Evolutionary conservation across 2,113 vertebrate genomes (phyloP), one percentile per base, ranked within the genome.

Genomic region (Phocoena sinus): DNA sequence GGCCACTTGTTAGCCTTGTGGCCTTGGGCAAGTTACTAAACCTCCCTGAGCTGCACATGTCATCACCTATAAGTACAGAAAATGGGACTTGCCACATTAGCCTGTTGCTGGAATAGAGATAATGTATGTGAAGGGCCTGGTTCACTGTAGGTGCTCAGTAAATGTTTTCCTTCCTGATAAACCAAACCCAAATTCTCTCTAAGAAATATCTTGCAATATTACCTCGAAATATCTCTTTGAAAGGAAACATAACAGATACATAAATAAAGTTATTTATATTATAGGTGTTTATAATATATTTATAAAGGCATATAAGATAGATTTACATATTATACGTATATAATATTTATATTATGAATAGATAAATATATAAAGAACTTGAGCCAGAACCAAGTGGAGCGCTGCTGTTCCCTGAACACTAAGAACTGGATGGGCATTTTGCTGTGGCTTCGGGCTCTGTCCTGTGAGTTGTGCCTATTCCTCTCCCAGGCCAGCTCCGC

Each of bases 351-450:
- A 6, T 36, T 80, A 23, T 58, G 33, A 53, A 26, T 26, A 58
- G 53, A 26, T 58, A 56, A 79, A 23, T 8, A 36, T 58, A 80
- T 80, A 25, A 79, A 56, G 53, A 36, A 36, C 77, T 80, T 5
- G 53, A 36, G 7, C 12, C 53, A 58, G 53, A 0, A 58, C 21
- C 12, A 15, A 17, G 77, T 36, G n/a, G 33, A 58, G 13, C 14
- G n/a, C 77, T 36, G n/a, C 26, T 81, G 8, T 74, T 36, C 67
- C 74, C 50, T 70, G n/a, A 63, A 41, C n/a, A 2, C 86, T 31
- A 21, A 26, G 47, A 56, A 3, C 12, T 25, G 1, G 47, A 13
- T 5, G 1, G 50, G 7, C 13, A 0, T 92, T 85, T 62, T 33
- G 38, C 67, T 47, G 58, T 9, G 41, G 44, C 44, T 36, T 65